These are phyloP conservation scores for Archocentrus centrarchus DNA, from an alignment of 2,113 vertebrate species.

Conservation along the genomic window DNA sequence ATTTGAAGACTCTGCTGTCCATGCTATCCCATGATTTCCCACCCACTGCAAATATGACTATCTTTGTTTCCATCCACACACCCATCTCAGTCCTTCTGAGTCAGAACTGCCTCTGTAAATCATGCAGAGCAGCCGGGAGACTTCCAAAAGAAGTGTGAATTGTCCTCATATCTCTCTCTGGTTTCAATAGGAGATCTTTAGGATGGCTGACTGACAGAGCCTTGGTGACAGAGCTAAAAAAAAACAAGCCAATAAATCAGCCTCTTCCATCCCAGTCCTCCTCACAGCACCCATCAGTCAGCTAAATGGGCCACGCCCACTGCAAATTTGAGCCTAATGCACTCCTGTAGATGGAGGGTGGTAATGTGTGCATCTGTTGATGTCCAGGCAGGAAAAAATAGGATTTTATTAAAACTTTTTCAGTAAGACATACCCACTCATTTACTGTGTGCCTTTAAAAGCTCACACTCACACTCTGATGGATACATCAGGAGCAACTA, in stretches of 20 bases:
- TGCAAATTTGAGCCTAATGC: constrained; percentile 60
- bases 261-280: constrained; percentile 41
- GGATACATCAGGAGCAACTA: neutral
- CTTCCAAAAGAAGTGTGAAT: constrained; percentile 30
- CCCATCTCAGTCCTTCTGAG: constrained; percentile 30
- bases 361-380: neutral
- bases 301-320: constrained; percentile 51
- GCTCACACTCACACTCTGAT: neutral
- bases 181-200: constrained; percentile 42
- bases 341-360: neutral
- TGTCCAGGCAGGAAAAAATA: constrained; percentile 2
- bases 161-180: neutral
- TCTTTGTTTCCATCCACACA: constrained; percentile 23
- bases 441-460: neutral
- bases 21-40: constrained; percentile 5
- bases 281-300: constrained; percentile 65
- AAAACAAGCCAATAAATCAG: constrained; percentile 71
- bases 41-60: constrained; percentile 24
- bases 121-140: neutral
- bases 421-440: neutral
- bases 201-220: constrained; percentile 57
- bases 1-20: neutral
- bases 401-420: neutral
- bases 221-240: constrained; percentile 53
- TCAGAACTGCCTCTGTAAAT: constrained; percentile 51